These are phyloP conservation scores for Hemiscyllium ocellatum DNA, from an alignment of 2,113 vertebrate species.

Conservation along the genomic window DNA sequence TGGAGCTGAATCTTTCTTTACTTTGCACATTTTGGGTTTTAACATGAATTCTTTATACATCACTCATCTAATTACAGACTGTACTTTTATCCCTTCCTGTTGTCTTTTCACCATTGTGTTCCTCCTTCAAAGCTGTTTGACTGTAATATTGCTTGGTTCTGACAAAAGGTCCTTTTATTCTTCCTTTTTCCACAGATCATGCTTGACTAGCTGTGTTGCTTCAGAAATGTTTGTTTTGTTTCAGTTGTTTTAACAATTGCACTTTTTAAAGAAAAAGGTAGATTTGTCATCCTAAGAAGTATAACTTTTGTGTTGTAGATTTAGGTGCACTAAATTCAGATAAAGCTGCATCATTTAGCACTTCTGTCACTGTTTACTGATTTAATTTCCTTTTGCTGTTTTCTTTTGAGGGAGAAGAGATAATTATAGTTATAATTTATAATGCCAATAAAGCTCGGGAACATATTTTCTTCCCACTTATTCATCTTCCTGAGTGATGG, in stretches of 20 bases:
- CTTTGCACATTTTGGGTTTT: neutral
- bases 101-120: neutral
- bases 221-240: neutral
- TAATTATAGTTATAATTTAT: neutral
- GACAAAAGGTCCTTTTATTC: neutral
- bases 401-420: neutral
- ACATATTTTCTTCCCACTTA: neutral
- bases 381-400: neutral
- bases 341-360: neutral
- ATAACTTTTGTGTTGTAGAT: neutral
- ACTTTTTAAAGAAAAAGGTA: neutral
- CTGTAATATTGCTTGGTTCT: neutral
- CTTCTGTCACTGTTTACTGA: neutral
- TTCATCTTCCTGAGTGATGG: neutral
- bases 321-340: neutral
- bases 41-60: neutral
- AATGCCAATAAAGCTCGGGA: neutral
- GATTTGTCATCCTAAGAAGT: neutral
- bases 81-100: neutral
- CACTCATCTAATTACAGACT: neutral
- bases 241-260: neutral
- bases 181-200: neutral
- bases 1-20: neutral
- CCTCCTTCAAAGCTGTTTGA: neutral
- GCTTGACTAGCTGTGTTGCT: neutral